phyloP scores from a whole-genome alignment of 2,113 vertebrate species.

The Coptodon bakossiorum region DNA sequence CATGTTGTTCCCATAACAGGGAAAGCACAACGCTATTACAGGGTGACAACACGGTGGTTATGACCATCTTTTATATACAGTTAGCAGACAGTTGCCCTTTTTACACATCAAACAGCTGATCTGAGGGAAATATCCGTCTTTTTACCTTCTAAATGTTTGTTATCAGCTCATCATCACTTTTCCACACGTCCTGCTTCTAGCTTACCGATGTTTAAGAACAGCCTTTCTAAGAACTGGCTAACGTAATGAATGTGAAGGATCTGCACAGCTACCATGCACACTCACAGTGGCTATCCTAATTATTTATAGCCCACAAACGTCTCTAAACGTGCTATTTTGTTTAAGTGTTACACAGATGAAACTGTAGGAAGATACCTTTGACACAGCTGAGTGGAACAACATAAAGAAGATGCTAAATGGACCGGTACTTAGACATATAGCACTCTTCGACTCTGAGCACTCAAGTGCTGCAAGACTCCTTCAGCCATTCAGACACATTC shows the following conservation, averaged over 20 bases:
- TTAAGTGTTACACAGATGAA: background rate
- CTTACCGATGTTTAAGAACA: background rate
- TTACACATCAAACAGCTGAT: background rate
- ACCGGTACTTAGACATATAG: background rate
- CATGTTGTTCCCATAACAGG: accelerated
- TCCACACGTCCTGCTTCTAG: background rate
- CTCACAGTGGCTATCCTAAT: background rate
- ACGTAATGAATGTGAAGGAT: background rate
- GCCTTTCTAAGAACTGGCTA: accelerated
- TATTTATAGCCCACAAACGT: background rate
- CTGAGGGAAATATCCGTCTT: accelerated
- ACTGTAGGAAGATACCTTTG: background rate
- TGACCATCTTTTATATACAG: background rate
- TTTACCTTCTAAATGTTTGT: background rate
- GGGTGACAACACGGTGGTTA: background rate
- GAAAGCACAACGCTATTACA: background rate
- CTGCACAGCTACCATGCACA: background rate
- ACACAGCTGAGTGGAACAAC: background rate
- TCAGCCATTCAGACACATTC: background rate
- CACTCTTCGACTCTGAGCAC: background rate
- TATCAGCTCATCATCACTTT: background rate
- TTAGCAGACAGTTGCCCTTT: background rate
- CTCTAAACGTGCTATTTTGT: background rate
- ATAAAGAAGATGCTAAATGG: background rate
- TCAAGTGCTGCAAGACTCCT: background rate